phyloP scores from a whole-genome alignment of 2,797 vertebrate genomes.

The Malacoraja senta region DNA sequence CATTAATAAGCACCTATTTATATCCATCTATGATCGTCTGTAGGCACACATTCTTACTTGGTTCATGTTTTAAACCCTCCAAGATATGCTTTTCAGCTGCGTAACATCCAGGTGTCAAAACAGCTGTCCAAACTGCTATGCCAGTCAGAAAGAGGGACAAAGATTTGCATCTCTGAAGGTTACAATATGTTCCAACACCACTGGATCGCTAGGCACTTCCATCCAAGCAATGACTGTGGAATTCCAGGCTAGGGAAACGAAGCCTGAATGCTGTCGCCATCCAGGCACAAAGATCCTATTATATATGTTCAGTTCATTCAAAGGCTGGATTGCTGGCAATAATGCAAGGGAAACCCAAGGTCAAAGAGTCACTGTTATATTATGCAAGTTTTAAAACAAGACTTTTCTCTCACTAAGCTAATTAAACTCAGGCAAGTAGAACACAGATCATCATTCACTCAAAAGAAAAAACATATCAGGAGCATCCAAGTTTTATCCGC shows the following conservation, averaged over 20 bases:
- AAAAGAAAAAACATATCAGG: neutral
- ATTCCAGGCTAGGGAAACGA: constrained; percentile 45
- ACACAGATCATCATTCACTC: neutral
- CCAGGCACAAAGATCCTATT: constrained; percentile 51
- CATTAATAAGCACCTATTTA: too few relatives aligned
- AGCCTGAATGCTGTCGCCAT: constrained; percentile 47
- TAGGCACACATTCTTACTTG: neutral
- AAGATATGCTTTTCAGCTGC: neutral
- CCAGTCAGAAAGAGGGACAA: neutral
- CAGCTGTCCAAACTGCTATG: neutral
- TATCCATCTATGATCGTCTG: neutral
- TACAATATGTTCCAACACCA: neutral
- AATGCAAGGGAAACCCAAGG: constrained; percentile 48
- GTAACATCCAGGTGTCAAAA: neutral
- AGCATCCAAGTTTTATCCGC: neutral
- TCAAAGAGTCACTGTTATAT: constrained; percentile 40
- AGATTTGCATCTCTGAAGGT: neutral
- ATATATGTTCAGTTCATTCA: constrained; percentile 45
- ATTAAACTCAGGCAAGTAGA: neutral
- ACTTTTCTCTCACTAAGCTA: neutral
- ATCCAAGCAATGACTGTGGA: neutral
- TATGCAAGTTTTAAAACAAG: neutral
- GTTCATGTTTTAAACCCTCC: neutral
- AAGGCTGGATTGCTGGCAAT: constrained; percentile 47
- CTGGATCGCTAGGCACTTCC: neutral